phyloP scores from a whole-genome alignment of 2,888 invertebrate species.

The Uloborus plumipes region DNA sequence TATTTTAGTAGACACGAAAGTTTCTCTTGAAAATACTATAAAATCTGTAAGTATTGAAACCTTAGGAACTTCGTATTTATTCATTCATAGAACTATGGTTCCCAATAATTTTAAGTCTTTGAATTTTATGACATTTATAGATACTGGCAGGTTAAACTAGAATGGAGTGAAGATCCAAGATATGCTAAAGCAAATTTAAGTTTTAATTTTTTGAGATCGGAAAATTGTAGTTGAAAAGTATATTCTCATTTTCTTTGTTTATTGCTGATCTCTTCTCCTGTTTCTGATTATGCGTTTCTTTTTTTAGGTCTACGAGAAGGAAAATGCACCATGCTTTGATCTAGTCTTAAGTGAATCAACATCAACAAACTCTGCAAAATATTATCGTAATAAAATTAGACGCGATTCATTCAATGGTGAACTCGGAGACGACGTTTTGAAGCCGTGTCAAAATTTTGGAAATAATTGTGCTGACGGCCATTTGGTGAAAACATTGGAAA shows the following conservation, averaged over 20 bases:
- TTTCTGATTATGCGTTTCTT: not conserved
- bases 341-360: conserved; percentile 1
- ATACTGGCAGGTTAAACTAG: too few relatives aligned
- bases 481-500: conserved; percentile 36
- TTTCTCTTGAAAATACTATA: too few relatives aligned
- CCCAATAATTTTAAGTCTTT: too few relatives aligned
- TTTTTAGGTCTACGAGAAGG: conserved; percentile 27
- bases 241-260: not conserved
- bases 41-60: too few relatives aligned
- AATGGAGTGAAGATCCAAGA: too few relatives aligned
- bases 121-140: too few relatives aligned
- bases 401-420: conserved; percentile 7
- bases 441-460: not conserved
- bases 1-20: too few relatives aligned
- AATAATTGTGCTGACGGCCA: conserved; percentile 13
- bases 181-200: too few relatives aligned
- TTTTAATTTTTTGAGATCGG: too few relatives aligned
- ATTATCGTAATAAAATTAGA: not conserved
- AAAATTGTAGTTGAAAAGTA: not conserved
- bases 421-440: not conserved
- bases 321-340: conserved; percentile 12
- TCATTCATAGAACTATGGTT: too few relatives aligned
- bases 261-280: not conserved
- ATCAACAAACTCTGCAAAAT: conserved; percentile 4
- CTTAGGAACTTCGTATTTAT: too few relatives aligned